Evolutionary conservation across 2,113 vertebrate species (phyloP), one percentile per base, ranked within the genome.

Genomic region (Collichthys lucidus): DNA sequence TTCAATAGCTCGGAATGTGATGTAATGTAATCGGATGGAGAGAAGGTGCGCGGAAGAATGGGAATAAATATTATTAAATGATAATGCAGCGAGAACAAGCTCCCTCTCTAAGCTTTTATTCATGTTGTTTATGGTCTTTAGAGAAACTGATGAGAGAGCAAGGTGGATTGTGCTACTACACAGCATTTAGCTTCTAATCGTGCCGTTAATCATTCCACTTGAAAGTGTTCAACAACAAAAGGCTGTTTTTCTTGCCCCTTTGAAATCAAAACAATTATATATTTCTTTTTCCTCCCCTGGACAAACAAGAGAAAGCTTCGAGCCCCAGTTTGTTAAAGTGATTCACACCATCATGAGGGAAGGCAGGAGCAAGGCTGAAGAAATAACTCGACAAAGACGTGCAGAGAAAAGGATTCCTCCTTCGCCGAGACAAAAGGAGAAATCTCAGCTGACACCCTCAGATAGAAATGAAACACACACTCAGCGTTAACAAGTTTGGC

Each of bases 161-260:
- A 66, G n/a, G 62, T 77, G 50, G 22, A 75, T 65, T 70, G 74
- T 46, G 22, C 63, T 56, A 80, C 82, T 69, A 83, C 77, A 46
- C 61, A 4, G 77, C 56, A 74, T 86, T 87, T 89, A 83, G 75
- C 76, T 66, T 83, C 77, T 82, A 82, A 91, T 92, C 79, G 86
- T 22, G 24, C 72, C n/a, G 61, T 71, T 89, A 88, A 90, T 92
- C 88, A 86, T 75, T 86, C 82, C 65, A 79, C 82, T 91, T 88
- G 83, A 88, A 87, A 85, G 72, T 82, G 78, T 77, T 86, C 56
- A 63, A 88, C 56, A 81, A 90, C 84, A 88, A 92, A 89, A 83
- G 66, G 64, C 79, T 22, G 11, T 24, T 22, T 24, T 22, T 62
- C n/a, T 57, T 22, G 40, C 50, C 44, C 44, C 50, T 84, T 74